Evolutionary conservation across 2,888 invertebrate species (phyloP), one percentile per base, ranked within the genome.

Genomic region (Julus scandinavius): DNA sequence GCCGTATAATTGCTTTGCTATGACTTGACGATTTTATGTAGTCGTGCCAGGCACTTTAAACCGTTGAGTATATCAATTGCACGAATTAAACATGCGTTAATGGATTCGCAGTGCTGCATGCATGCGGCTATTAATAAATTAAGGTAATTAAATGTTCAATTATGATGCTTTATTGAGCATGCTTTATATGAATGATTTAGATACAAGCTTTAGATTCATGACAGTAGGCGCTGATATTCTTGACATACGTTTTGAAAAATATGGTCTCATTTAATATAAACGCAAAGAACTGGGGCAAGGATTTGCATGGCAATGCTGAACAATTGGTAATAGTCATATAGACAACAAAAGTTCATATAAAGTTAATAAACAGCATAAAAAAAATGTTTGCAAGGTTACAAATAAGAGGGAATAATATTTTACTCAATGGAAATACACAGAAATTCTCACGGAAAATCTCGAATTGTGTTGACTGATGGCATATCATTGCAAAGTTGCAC

Each of bases 1-100:
- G 72, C 72, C 72, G 72, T 72, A 20, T 72, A 72, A 72, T 72
- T 72, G 72, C 72, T 72, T 72, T 5, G 72, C 72, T 72, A 72
- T 72, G 20, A 72, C 20, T 72, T 72, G 20, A 72, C 72, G 29
- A 72, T 72, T 72, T 72, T 20, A 72, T 72, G 72, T 17, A 2
- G 29, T 5, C 72, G 72, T 72, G 29, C 72, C 72, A 29, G 72
- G 72, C 72, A 72, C 72, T 72, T 72, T 63, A 20, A 6, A 72
- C 9, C 72, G 5, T 72, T 29, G 72, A 72, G 20, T 72, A 72
- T 72, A 72, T 72, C 20, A 29, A 72, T 72, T 29, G 72, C 5
- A 20, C 6, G 63, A 63, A 63, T 63, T 63, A 63, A 72, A 72
- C 72, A 72, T 1, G 29, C 6, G 72, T 20, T 29, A 72, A 72